Evolutionary conservation across 2,113 vertebrate species (phyloP).

Genomic region (Corydoras sp.): DNA sequence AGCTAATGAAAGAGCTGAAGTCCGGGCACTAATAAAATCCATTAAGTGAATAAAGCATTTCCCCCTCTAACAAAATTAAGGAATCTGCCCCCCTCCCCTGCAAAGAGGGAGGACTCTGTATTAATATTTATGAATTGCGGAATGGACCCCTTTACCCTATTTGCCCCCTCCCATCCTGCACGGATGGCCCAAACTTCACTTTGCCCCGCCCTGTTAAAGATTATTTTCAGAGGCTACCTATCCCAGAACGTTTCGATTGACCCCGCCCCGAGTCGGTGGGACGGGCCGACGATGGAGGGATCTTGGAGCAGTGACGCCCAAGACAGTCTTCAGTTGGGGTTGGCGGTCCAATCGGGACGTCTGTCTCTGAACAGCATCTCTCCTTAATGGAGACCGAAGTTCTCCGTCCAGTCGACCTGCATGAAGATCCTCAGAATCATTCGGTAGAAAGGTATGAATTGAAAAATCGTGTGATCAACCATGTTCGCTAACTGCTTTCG

Average conservation of each 20-base stretch:
- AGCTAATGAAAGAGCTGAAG: slow-evolving; percentile 82
- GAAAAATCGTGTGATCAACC: neutral
- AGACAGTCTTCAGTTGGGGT: slow-evolving; percentile 63
- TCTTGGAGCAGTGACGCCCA: slow-evolving; percentile 61
- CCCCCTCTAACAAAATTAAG: slow-evolving; percentile 81
- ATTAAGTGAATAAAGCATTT: slow-evolving; percentile 82
- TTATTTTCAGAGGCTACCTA: slow-evolving; percentile 63
- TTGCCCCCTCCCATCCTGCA: slow-evolving; percentile 41
- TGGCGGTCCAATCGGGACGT: slow-evolving; percentile 54
- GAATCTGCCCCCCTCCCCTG: slow-evolving; percentile 64
- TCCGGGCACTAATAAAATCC: slow-evolving; percentile 78
- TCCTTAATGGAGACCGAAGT: neutral
- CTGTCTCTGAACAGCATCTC: slow-evolving; percentile 21
- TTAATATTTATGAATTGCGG: slow-evolving; percentile 83
- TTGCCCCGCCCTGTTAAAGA: slow-evolving; percentile 57
- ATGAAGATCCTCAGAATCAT: slow-evolving; percentile 8
- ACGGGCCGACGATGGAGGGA: slow-evolving; percentile 61
- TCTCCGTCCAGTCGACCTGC: slow-evolving; percentile 5
- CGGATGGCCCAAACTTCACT: slow-evolving; percentile 45
- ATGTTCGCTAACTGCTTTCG: slow-evolving; percentile 7
- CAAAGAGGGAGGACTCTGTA: slow-evolving; percentile 67
- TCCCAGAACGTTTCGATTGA: slow-evolving; percentile 62
- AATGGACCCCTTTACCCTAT: slow-evolving; percentile 52
- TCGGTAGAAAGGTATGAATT: slow-evolving; percentile 20
- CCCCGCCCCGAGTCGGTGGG: slow-evolving; percentile 61